Evolutionary conservation across 2,113 vertebrate species (phyloP).

Genomic region (Poeciliopsis turrubarensis): DNA sequence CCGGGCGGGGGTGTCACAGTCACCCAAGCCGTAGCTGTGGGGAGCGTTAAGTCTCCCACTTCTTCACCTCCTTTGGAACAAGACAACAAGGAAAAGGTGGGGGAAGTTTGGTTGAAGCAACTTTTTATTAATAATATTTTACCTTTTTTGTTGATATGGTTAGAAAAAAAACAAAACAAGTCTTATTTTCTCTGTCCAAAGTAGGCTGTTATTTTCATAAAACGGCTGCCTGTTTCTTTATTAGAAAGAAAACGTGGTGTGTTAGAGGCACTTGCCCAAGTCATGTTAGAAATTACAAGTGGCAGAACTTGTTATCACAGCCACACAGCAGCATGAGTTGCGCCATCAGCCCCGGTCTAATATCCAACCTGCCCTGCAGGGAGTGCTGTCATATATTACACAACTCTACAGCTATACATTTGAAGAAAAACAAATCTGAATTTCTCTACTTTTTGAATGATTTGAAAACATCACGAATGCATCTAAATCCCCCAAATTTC

Average conservation of each 20-base stretch:
- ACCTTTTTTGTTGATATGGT: no score
- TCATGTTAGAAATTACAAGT: slow-evolving; percentile 54
- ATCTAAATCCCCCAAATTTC: neutral
- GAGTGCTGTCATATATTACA: slow-evolving; percentile 30
- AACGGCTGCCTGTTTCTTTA: neutral
- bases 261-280: slow-evolving; percentile 27
- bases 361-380: slow-evolving; percentile 53
- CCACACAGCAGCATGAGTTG: slow-evolving; percentile 50
- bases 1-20: slow-evolving; percentile 69
- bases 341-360: slow-evolving; percentile 55
- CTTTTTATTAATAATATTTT: neutral
- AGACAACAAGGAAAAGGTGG: slow-evolving; percentile 85
- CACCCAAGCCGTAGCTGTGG: slow-evolving; percentile 66
- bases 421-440: no score
- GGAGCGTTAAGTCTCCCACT: slow-evolving; percentile 74
- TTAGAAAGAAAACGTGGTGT: neutral
- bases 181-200: neutral
- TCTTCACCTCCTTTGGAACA: slow-evolving; percentile 74
- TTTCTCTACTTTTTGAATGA: no score
- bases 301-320: slow-evolving; percentile 68
- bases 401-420: neutral
- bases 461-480: no score
- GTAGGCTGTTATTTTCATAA: neutral
- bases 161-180: neutral
- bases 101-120: slow-evolving; percentile 46